Percentiles rank a stretch among this genome's conserved stretches.
phyloP scores from a whole-genome alignment of 2,113 vertebrate species.

The Athene noctua region DNA sequence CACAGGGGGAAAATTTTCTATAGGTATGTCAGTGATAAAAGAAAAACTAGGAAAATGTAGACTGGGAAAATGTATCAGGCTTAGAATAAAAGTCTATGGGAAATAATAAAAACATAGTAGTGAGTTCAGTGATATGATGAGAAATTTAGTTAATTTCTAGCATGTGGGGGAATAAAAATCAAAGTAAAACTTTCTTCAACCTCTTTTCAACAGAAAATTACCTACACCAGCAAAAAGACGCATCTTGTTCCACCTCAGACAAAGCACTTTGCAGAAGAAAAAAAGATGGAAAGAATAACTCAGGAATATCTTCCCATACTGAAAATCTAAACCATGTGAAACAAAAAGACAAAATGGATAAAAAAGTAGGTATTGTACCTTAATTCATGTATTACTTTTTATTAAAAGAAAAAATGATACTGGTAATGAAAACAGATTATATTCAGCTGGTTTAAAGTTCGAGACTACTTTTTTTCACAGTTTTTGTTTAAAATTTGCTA shows the following conservation, averaged over 20 bases:
- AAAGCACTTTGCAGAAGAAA: not conserved
- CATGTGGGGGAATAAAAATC: not conserved
- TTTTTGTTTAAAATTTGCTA: not conserved
- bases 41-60: too few species aligned
- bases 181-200: not conserved
- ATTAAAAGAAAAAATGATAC: not conserved
- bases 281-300: slow-evolving; percentile 19
- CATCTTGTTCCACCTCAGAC: not conserved
- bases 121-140: not conserved
- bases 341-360: not conserved
- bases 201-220: slow-evolving; percentile 35
- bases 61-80: not conserved
- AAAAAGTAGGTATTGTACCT: slow-evolving; percentile 25
- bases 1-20: too few species aligned
- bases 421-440: not conserved
- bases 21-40: too few species aligned
- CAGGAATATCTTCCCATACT: not conserved
- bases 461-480: not conserved
- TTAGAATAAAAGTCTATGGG: not conserved
- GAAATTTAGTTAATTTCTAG: not conserved
- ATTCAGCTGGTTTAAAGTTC: not conserved
- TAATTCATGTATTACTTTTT: not conserved
- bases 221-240: not conserved
- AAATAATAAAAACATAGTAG: not conserved
- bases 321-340: not conserved